These are phyloP conservation scores for Diorhabda elongata DNA, from an alignment of 1,140 invertebrate genomes.

Conservation along the genomic window DNA sequence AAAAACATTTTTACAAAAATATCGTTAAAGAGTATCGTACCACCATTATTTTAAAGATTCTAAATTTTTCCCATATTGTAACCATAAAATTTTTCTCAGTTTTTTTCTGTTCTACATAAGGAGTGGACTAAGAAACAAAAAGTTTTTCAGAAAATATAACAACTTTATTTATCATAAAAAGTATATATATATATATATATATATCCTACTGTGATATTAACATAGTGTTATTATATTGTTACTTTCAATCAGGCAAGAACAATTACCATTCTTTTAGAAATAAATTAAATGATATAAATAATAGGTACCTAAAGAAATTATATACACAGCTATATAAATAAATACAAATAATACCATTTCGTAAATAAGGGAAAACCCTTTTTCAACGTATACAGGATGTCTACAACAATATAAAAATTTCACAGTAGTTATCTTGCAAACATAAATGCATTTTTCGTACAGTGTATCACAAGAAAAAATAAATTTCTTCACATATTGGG, in stretches of 20 bases:
- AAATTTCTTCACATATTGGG: too few relatives aligned
- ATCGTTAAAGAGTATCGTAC: too few relatives aligned
- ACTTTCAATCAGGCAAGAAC: conserved; percentile 38
- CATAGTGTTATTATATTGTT: conserved; percentile 27
- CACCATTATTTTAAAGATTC: too few relatives aligned
- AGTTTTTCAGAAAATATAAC: conserved; percentile 26
- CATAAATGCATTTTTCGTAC: not conserved
- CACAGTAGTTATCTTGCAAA: conserved; percentile 7
- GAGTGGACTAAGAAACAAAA: not conserved
- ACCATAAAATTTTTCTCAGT: too few relatives aligned
- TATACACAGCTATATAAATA: conserved; percentile 17
- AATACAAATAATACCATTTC: conserved; percentile 17
- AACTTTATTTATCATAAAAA: conserved; percentile 32
- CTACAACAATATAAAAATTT: not conserved
- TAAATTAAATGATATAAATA: conserved; percentile 25
- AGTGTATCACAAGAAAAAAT: not conserved
- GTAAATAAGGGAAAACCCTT: conserved; percentile 14
- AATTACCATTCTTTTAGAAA: conserved; percentile 22
- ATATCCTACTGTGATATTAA: conserved; percentile 35
- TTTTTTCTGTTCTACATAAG: too few relatives aligned
- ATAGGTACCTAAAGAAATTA: conserved; percentile 23
- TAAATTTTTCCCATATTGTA: too few relatives aligned
- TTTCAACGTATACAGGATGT: not conserved
- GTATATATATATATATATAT: conserved; percentile 8
- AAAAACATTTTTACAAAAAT: too few relatives aligned